Evolutionary conservation across 2,797 vertebrate genomes (phyloP).

Genomic region (Falco biarmicus): DNA sequence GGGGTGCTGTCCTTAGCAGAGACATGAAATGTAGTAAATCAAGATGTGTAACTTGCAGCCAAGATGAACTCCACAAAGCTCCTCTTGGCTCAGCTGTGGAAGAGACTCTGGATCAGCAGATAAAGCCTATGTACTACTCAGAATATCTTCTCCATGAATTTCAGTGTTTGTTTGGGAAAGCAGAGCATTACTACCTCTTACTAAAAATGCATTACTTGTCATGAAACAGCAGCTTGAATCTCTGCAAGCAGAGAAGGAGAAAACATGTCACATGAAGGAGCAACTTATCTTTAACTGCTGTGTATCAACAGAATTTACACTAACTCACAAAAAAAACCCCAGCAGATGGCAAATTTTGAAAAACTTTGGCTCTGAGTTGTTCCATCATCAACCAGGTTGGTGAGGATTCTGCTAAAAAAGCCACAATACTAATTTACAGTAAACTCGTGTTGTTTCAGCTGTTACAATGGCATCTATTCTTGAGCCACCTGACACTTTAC

Average conservation of each 20-base stretch:
- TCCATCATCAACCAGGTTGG: neutral
- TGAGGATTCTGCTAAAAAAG: neutral
- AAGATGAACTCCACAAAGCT: neutral
- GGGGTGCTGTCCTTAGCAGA: neutral
- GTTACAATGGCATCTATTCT: neutral
- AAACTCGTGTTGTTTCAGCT: neutral
- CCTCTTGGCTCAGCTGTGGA: neutral
- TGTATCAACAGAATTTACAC: neutral
- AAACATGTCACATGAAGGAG: neutral
- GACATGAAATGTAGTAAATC: neutral
- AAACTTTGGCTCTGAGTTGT: neutral
- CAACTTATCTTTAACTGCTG: neutral
- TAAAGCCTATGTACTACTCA: neutral
- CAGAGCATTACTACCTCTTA: neutral
- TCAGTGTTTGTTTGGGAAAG: neutral
- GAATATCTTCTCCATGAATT: neutral
- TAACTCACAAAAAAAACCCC: neutral
- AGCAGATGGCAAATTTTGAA: neutral
- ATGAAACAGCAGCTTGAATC: neutral
- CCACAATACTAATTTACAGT: neutral
- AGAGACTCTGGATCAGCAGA: neutral
- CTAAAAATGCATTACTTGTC: neutral
- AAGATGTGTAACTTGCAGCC: neutral
- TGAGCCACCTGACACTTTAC: slow-evolving; percentile 72
- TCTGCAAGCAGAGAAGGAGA: neutral